Evolutionary conservation across 2,888 invertebrate species (phyloP).

Genomic region (Entomobrya multifasciata): DNA sequence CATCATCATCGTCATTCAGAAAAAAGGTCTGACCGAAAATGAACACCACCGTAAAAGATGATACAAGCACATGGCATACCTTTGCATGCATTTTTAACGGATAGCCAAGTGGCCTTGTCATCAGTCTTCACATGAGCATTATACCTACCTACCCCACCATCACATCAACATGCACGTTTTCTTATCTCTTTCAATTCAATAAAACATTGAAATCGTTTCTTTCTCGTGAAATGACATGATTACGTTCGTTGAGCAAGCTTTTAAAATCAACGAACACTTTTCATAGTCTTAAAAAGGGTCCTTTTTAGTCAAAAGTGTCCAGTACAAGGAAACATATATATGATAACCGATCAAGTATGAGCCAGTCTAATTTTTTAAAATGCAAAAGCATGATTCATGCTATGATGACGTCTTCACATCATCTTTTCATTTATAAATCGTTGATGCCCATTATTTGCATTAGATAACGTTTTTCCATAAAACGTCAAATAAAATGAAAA

Average conservation of each 20-base stretch:
- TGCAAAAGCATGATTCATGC: too few species aligned
- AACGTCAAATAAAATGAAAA: too few species aligned
- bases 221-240: background rate
- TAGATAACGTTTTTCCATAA: too few species aligned
- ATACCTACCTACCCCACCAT: too few species aligned
- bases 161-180: too few species aligned
- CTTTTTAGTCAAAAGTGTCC: background rate
- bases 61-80: background rate
- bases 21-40: background rate
- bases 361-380: too few species aligned
- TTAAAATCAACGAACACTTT: background rate
- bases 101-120: background rate
- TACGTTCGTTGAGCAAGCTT: background rate
- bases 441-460: too few species aligned
- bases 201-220: too few species aligned
- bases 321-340: conserved; percentile 14
- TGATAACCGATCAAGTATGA: background rate
- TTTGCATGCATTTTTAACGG: background rate
- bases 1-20: background rate
- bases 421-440: too few species aligned
- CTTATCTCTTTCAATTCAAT: too few species aligned
- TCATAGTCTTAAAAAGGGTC: conserved; percentile 5
- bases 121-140: background rate
- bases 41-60: too few species aligned
- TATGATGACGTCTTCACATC: too few species aligned